Evolutionary conservation across 2,113 vertebrate species (phyloP).

Genomic region (Strigops habroptila): DNA sequence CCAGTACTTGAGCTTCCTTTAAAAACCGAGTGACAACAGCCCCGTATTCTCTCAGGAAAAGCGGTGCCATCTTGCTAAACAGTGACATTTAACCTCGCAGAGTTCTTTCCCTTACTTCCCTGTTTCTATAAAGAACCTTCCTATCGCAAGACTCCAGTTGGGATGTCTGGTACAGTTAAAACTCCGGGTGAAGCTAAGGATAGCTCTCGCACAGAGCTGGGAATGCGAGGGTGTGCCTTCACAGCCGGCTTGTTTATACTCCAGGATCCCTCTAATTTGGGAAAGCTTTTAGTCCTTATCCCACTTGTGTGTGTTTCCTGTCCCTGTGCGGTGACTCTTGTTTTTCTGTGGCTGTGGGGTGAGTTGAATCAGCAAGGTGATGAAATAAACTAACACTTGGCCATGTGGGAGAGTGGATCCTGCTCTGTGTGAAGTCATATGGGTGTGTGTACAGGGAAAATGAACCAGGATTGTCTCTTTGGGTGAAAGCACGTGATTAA

Average conservation of each 20-base stretch:
- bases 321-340: not conserved
- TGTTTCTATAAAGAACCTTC: fast-evolving
- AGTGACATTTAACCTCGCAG: fast-evolving
- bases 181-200: fast-evolving
- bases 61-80: not conserved
- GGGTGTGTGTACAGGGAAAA: no score
- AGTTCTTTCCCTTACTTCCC: not conserved
- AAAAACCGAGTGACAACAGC: fast-evolving
- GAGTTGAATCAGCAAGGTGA: fast-evolving
- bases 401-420: fast-evolving
- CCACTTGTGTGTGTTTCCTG: fast-evolving
- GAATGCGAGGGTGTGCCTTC: fast-evolving
- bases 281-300: not conserved
- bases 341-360: not conserved
- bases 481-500: not conserved
- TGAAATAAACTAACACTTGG: not conserved
- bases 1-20: fast-evolving
- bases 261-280: not conserved
- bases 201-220: fast-evolving
- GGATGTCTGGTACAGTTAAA: fast-evolving
- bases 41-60: not conserved
- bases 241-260: fast-evolving
- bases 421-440: fast-evolving
- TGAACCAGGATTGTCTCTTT: fast-evolving
- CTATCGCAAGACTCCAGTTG: fast-evolving